phyloP scores from a whole-genome alignment of 2,113 vertebrate species.

The Maccullochella peelii region DNA sequence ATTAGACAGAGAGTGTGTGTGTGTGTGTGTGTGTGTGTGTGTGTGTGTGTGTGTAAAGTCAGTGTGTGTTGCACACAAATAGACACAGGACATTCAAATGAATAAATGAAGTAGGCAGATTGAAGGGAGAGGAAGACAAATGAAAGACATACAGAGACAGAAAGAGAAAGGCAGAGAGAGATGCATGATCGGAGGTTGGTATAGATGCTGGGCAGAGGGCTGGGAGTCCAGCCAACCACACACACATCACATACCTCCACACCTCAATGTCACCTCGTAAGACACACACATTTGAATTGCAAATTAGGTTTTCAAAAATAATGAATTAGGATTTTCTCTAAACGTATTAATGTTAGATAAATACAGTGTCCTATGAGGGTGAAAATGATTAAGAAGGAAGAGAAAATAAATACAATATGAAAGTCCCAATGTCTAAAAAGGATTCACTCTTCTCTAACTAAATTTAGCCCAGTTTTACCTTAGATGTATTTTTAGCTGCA shows the following conservation, averaged over 20 bases:
- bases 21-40: neutral
- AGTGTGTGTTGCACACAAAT: constrained; percentile 18
- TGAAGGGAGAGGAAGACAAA: constrained; percentile 49
- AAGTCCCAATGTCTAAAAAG: neutral
- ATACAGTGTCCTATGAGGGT: neutral
- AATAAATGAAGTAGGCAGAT: constrained; percentile 43
- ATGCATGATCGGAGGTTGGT: constrained; percentile 61
- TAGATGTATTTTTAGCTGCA: neutral
- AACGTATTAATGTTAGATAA: neutral
- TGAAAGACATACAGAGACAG: constrained; percentile 26
- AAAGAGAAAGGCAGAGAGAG: constrained; percentile 28
- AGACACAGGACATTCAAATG: constrained; percentile 23
- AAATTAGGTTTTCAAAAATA: neutral
- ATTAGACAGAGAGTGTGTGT: constrained; percentile 20
- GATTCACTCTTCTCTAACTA: neutral
- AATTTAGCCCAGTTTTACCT: neutral
- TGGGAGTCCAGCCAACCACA: constrained; percentile 39
- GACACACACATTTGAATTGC: constrained; percentile 8
- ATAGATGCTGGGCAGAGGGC: constrained; percentile 27
- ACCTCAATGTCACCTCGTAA: constrained; percentile 23
- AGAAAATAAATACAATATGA: neutral
- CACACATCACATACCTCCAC: constrained; percentile 23
- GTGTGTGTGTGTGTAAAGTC: constrained; percentile 33
- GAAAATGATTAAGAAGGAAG: neutral
- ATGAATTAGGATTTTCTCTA: neutral